Conservation (phyloP, 2,797 vertebrate species). For the Rachycentron canadum region DNA sequence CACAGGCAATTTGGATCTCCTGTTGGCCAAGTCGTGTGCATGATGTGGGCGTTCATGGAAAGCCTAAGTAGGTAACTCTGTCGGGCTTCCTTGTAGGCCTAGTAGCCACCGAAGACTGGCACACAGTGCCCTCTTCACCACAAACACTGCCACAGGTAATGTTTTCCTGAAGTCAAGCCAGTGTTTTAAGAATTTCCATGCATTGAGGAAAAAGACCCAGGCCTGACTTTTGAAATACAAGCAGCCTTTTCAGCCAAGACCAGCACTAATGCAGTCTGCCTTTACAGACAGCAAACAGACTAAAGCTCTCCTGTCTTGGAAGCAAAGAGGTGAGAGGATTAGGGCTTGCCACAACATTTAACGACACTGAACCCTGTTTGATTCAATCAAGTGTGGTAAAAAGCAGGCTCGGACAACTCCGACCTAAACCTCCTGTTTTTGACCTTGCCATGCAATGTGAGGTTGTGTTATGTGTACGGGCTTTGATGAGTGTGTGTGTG, state of each 20-base stretch:
- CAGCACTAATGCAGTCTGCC: slow-evolving; percentile 72
- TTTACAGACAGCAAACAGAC: slow-evolving; percentile 75
- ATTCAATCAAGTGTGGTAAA: slow-evolving; percentile 81
- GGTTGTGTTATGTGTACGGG: slow-evolving; percentile 19
- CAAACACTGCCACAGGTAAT: slow-evolving; percentile 84
- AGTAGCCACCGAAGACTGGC: slow-evolving; percentile 78
- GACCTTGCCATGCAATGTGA: slow-evolving; percentile 47
- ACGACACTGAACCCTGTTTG: slow-evolving; percentile 80
- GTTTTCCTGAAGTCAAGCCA: slow-evolving; percentile 85
- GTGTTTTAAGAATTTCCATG: slow-evolving; percentile 84
- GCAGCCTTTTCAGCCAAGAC: slow-evolving; percentile 82
- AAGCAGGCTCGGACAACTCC: slow-evolving; percentile 72
- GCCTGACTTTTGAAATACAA: slow-evolving; percentile 80
- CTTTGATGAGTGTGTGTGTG: slow-evolving; percentile 15
- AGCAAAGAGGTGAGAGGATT: slow-evolving; percentile 80
- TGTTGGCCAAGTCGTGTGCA: slow-evolving; percentile 58
- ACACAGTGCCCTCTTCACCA: slow-evolving; percentile 75
- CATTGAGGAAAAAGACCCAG: slow-evolving; percentile 74
- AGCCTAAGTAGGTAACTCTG: slow-evolving; percentile 77
- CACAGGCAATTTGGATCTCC: slow-evolving; percentile 78
- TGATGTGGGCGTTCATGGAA: slow-evolving; percentile 70
- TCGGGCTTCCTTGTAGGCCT: slow-evolving; percentile 74
- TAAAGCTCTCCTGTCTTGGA: slow-evolving; percentile 74
- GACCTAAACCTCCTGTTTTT: slow-evolving; percentile 78
- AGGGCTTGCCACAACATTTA: slow-evolving; percentile 77